Evolutionary conservation across 2,888 invertebrate species (phyloP).

Genomic region (Odontocolon sp.): DNA sequence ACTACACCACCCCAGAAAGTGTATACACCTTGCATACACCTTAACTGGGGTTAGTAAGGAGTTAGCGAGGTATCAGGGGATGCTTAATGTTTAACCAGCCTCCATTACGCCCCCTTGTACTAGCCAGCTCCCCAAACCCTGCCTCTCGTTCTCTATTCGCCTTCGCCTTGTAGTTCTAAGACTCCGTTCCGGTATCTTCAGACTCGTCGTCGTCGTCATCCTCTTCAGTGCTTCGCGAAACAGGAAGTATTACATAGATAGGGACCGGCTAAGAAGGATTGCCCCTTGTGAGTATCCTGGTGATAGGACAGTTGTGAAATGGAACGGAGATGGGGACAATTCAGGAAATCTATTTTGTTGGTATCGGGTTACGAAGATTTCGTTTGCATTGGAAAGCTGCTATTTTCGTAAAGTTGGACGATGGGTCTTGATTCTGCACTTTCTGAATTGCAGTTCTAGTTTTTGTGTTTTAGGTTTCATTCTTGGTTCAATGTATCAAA

Average conservation of each 20-base stretch:
- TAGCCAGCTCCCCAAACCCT: conserved; percentile 44
- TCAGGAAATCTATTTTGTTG: conserved; percentile 64
- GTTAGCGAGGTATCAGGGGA: conserved; percentile 79
- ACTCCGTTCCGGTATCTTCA: conserved; percentile 50
- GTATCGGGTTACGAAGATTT: conserved; percentile 13
- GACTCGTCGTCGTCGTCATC: conserved; percentile 57
- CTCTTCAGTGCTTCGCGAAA: conserved; percentile 64
- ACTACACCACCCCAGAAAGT: conserved; percentile 30
- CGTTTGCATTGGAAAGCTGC: conserved; percentile 1
- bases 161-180: conserved; percentile 49
- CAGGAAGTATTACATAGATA: conserved; percentile 72
- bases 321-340: conserved; percentile 52
- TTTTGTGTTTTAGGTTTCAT: not conserved
- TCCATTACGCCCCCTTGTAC: conserved; percentile 75
- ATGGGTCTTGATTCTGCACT: not conserved
- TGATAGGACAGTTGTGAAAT: too few species aligned
- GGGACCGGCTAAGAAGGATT: conserved; percentile 69
- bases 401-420: not conserved
- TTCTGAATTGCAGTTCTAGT: not conserved
- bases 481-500: not conserved
- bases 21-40: conserved; percentile 70
- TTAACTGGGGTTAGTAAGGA: conserved; percentile 76
- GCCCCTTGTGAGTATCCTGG: not conserved
- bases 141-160: conserved; percentile 49
- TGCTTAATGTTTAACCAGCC: conserved; percentile 80